Base-by-base conservation (phyloP, 2,113 vertebrate species). In the Plecotus auritus region DNA sequence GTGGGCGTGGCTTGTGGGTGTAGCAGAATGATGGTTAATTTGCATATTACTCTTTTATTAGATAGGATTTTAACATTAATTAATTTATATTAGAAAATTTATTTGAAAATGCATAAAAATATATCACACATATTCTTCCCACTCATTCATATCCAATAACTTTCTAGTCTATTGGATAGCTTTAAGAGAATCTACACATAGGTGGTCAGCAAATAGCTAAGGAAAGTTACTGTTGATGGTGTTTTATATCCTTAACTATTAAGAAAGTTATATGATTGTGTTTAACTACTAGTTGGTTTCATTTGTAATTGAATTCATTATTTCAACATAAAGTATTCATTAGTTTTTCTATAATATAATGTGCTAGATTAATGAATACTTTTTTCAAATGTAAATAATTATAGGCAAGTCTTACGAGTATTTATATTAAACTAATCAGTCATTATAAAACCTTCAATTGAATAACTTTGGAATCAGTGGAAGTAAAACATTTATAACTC, bases 21-120 rank as follows among this genome's bases (percentile, higher is more conserved):
- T n/a, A n/a, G n/a, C n/a, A n/a, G n/a, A n/a, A n/a, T n/a, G n/a
- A n/a, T n/a, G n/a, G n/a, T n/a, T n/a, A n/a, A n/a, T n/a, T n/a
- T n/a, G n/a, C n/a, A n/a, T n/a, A n/a, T n/a, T n/a, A n/a, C n/a
- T n/a, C n/a, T n/a, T n/a, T n/a, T n/a, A n/a, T n/a, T n/a, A n/a
- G n/a, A n/a, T n/a, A n/a, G n/a, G n/a, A 78, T 40, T 47, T 1
- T 40, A 32, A 7, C 30, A 49, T 49, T 17, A 51, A 49, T 49
- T 17, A n/a, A 72, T 67, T 83, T 94, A 32, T 84, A 78, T 90
- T 85, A 49, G n/a, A 69, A 83, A 94, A 93, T 28, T 22, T 59
- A 85, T 64, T 59, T 84, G 11, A 87, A 87, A 80, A 56, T 56
- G 1, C 12, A 42, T 45, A 42, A 82, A 86, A 81, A 7, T 85